phyloP scores from a whole-genome alignment of 2,888 invertebrate genomes.

The Zaprionus lineosus region DNA sequence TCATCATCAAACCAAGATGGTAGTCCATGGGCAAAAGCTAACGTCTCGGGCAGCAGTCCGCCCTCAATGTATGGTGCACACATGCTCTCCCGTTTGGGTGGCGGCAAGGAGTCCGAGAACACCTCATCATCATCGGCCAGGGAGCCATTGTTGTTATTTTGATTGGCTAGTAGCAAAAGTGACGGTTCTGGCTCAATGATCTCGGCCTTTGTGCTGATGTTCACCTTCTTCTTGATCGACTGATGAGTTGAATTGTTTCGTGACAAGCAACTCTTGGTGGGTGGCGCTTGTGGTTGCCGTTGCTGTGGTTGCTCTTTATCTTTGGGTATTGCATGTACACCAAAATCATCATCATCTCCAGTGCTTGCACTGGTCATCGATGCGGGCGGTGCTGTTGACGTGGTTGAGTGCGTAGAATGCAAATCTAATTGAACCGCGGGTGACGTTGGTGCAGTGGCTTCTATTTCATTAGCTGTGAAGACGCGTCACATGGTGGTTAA shows the following conservation, averaged over 20 bases:
- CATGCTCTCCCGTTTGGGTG: conserved; percentile 83
- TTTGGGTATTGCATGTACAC: conserved; percentile 2
- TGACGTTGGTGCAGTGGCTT: conserved; percentile 9
- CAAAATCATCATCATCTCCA: conserved; percentile 36
- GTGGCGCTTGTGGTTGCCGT: conserved; percentile 42
- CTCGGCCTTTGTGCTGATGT: conserved; percentile 81
- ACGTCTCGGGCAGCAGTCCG: conserved; percentile 62
- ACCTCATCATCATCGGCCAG: conserved; percentile 86
- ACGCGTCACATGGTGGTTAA: conserved; percentile 29
- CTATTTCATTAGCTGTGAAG: conserved; percentile 34
- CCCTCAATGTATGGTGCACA: conserved; percentile 84
- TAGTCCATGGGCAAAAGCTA: conserved; percentile 78
- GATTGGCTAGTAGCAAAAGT: conserved; percentile 48
- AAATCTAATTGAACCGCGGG: conserved; percentile 3
- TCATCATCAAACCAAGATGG: conserved; percentile 84
- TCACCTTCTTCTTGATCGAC: conserved; percentile 82
- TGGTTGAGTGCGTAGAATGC: conserved; percentile 59
- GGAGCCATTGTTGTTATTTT: conserved; percentile 57
- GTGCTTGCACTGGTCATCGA: conserved; percentile 62
- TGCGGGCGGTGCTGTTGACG: conserved; percentile 68
- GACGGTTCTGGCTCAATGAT: conserved; percentile 80
- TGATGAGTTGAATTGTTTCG: conserved; percentile 81
- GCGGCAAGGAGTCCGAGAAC: conserved; percentile 84
- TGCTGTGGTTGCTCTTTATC: conserved; percentile 7
- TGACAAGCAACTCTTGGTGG: conserved; percentile 81